Evolutionary conservation across 2,888 invertebrate genomes (phyloP).

Genomic region (Eilema griseolum): DNA sequence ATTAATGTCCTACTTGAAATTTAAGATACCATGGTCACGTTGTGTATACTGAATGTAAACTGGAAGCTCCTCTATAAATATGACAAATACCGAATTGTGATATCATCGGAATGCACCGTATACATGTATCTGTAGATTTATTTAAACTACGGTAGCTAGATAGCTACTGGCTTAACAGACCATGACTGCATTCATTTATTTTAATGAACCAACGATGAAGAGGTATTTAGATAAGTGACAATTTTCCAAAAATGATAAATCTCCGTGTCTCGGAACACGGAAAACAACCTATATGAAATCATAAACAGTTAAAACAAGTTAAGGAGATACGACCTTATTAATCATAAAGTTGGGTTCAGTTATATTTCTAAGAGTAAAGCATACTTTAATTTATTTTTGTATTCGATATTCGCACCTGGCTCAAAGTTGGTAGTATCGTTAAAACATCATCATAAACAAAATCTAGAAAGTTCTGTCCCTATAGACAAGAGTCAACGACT

Average conservation of each 20-base stretch:
- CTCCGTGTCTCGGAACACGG: neutral
- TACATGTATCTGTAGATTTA: slow-evolving; percentile 61
- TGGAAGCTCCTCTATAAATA: slow-evolving; percentile 56
- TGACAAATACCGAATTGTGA: slow-evolving; percentile 69
- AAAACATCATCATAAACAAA: no score
- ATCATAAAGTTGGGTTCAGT: neutral
- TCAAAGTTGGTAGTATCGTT: no score
- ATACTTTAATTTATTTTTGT: no score
- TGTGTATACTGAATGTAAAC: slow-evolving; percentile 50
- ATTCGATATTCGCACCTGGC: no score
- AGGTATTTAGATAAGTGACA: neutral
- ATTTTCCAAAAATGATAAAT: neutral
- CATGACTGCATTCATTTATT: slow-evolving; percentile 8
- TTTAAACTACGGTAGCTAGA: slow-evolving; percentile 52
- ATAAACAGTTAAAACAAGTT: neutral
- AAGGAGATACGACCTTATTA: neutral
- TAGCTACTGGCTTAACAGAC: slow-evolving; percentile 22
- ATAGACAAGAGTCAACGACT: no score
- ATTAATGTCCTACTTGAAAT: slow-evolving; percentile 23
- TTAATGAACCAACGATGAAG: neutral
- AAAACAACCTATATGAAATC: neutral
- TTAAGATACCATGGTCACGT: slow-evolving; percentile 47
- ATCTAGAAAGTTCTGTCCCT: no score
- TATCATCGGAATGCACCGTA: slow-evolving; percentile 61
- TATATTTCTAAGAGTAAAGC: no score